These are phyloP conservation scores for Centropristis striata DNA, from an alignment of 2,113 vertebrate genomes.

Conservation along the genomic window DNA sequence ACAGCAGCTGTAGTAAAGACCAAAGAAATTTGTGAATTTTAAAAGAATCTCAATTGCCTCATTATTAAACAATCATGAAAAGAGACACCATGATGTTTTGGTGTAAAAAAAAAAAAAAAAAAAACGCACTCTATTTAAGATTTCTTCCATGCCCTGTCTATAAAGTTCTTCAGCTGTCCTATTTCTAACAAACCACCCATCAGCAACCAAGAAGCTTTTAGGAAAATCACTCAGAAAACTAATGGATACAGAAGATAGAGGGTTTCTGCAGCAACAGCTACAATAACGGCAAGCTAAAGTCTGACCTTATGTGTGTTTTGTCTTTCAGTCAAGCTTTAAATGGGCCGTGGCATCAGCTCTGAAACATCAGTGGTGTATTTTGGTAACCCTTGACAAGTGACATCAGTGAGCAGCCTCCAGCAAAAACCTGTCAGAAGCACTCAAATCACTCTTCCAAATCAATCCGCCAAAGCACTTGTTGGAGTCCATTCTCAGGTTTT, in stretches of 20 bases:
- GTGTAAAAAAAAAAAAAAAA: no score
- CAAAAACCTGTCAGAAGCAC: conserved; percentile 52
- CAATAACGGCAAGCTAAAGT: not conserved
- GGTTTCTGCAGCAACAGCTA: not conserved
- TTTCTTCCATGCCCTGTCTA: no score
- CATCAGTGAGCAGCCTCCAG: conserved; percentile 51
- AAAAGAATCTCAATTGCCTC: conserved; percentile 18
- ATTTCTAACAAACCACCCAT: no score
- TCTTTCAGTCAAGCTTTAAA: not conserved
- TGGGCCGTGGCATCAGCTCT: conserved; percentile 10
- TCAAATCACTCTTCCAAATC: conserved; percentile 47
- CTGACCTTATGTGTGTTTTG: not conserved
- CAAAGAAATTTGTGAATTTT: conserved; percentile 22
- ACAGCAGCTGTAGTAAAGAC: conserved; percentile 3
- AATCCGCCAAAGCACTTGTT: conserved; percentile 23
- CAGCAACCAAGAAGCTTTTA: not conserved
- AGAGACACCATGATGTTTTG: not conserved
- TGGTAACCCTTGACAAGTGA: conserved; percentile 47
- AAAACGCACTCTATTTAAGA: no score
- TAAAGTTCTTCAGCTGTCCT: no score
- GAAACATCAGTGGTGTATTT: conserved; percentile 39
- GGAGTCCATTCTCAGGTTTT: conserved; percentile 13
- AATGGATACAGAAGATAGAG: not conserved
- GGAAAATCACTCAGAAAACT: not conserved
- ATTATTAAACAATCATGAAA: conserved; percentile 13